These are phyloP conservation scores for Syrphus vitripennis DNA, from an alignment of 2,888 invertebrate genomes.

Conservation along the genomic window DNA sequence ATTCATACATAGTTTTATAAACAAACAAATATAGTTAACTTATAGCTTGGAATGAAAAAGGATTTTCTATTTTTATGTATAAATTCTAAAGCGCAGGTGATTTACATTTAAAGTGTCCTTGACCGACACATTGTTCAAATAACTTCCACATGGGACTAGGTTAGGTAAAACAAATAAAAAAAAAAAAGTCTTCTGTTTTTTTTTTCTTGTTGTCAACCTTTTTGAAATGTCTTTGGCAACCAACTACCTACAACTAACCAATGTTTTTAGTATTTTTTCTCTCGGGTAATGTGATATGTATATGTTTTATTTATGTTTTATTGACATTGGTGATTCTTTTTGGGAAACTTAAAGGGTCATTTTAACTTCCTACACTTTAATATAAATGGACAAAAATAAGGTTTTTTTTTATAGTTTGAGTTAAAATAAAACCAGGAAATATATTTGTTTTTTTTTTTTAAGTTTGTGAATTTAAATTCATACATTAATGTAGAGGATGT, in stretches of 20 bases:
- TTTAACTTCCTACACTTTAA: background rate
- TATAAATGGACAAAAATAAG: background rate
- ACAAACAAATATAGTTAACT: background rate
- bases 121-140: constrained; percentile 39
- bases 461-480: too few relatives aligned
- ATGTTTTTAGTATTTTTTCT: background rate
- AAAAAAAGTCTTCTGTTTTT: constrained; percentile 13
- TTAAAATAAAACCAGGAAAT: background rate
- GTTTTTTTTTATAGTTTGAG: too few relatives aligned
- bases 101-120: constrained; percentile 56
- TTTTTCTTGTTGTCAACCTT: constrained; percentile 4
- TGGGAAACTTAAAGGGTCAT: background rate
- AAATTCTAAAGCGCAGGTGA: constrained; percentile 23
- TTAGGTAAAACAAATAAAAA: too few relatives aligned
- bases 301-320: constrained; percentile 36
- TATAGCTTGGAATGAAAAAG: too few relatives aligned
- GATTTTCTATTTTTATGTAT: background rate
- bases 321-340: constrained; percentile 41
- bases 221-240: constrained; percentile 13
- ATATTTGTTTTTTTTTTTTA: too few relatives aligned
- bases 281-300: constrained; percentile 5
- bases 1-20: background rate
- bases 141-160: constrained; percentile 14
- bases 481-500: too few relatives aligned
- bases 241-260: too few relatives aligned